Evolutionary conservation across 2,888 invertebrate genomes (phyloP).

Genomic region (Empis stercorea): DNA sequence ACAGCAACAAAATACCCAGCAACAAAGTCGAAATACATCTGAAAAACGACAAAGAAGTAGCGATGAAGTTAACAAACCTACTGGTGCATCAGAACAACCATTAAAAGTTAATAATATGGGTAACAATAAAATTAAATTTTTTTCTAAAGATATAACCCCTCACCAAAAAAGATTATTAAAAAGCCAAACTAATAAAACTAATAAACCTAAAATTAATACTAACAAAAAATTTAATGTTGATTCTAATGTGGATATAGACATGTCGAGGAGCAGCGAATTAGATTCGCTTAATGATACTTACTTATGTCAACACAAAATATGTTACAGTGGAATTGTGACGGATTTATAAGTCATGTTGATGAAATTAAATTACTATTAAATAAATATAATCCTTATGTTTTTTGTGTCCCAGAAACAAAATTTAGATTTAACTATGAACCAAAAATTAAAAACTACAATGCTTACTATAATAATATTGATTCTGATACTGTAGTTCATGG

Average conservation of each 20-base stretch:
- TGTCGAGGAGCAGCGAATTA: neutral
- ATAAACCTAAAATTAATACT: neutral
- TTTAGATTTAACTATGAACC: neutral
- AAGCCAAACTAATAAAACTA: neutral
- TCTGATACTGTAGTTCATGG: neutral
- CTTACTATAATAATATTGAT: neutral
- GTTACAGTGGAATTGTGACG: neutral
- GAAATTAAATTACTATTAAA: neutral
- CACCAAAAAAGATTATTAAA: neutral
- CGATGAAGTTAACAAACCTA: too few relatives aligned
- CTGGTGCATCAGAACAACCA: too few relatives aligned
- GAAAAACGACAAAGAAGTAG: too few relatives aligned
- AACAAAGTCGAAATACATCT: too few relatives aligned
- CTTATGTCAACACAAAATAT: neutral
- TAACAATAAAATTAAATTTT: neutral
- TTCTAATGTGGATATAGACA: too few relatives aligned
- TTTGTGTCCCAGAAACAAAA: neutral
- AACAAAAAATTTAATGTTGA: neutral
- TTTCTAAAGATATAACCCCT: neutral
- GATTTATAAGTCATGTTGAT: neutral
- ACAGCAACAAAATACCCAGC: too few relatives aligned
- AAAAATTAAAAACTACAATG: neutral
- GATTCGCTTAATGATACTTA: neutral
- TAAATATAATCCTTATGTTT: neutral
- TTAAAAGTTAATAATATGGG: too few relatives aligned